Evolutionary conservation across 2,888 invertebrate genomes (phyloP).

Genomic region (Ceratothoa steindachneri): DNA sequence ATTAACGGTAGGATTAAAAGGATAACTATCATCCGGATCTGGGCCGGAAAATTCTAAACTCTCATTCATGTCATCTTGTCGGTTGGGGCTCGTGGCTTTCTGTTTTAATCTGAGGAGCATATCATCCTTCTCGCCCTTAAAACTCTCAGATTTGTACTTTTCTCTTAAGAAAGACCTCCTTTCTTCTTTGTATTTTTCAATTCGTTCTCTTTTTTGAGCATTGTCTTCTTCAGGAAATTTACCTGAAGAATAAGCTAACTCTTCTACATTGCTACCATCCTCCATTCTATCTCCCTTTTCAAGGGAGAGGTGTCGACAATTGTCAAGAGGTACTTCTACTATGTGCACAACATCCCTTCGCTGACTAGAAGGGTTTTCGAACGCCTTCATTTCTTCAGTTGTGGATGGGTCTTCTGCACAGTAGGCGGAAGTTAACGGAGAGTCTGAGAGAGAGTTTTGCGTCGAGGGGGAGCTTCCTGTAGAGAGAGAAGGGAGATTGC

Average conservation of each 20-base stretch:
- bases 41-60: background rate
- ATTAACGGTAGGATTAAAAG: background rate
- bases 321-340: background rate
- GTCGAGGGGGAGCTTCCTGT: constrained; percentile 30
- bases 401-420: constrained; percentile 26
- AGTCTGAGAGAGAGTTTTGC: constrained; percentile 33
- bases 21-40: background rate
- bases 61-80: constrained; percentile 26
- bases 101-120: constrained; percentile 63
- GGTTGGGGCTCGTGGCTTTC: constrained; percentile 52
- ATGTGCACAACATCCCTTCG: constrained; percentile 2
- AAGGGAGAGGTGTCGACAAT: background rate
- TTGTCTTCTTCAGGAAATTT: constrained; percentile 53
- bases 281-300: background rate
- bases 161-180: constrained; percentile 77
- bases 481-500: constrained; percentile 35
- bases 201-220: constrained; percentile 68
- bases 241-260: background rate
- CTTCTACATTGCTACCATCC: background rate
- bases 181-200: constrained; percentile 87
- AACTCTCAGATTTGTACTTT: constrained; percentile 68
- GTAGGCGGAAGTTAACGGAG: constrained; percentile 22
- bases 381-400: constrained; percentile 19
- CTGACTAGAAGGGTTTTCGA: constrained; percentile 22
- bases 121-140: constrained; percentile 57